These are phyloP conservation scores for Drosophila kohkoa DNA, from an alignment of 1,140 invertebrate species.

Conservation along the genomic window DNA sequence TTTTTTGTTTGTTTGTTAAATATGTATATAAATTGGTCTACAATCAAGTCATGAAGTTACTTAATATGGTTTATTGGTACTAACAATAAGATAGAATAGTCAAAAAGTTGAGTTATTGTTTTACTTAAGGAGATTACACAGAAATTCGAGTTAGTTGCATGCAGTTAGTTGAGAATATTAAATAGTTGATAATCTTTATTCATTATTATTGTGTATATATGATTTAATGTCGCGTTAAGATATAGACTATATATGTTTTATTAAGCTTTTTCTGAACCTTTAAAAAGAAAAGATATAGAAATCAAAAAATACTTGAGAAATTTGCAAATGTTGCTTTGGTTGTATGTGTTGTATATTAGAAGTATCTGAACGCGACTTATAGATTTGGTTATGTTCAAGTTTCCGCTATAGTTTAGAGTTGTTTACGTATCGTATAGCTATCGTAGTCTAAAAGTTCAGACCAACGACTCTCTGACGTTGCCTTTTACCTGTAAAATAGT, in stretches of 20 bases:
- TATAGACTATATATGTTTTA: not conserved
- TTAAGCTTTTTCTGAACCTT: not conserved
- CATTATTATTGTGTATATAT: constrained; percentile 14
- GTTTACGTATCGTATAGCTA: constrained; percentile 31
- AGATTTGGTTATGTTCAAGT: constrained; percentile 40
- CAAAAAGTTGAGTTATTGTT: constrained; percentile 29
- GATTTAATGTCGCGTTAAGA: constrained; percentile 31
- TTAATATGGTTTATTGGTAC: constrained; percentile 53
- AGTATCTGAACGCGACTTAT: constrained; percentile 16
- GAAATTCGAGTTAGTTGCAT: constrained; percentile 81
- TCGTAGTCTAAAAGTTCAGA: constrained; percentile 55
- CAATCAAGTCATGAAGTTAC: constrained; percentile 75
- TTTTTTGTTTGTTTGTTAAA: constrained; percentile 45
- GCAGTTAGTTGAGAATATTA: constrained; percentile 54
- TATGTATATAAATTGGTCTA: constrained; percentile 81
- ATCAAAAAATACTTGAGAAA: constrained; percentile 12
- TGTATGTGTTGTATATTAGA: constrained; percentile 6
- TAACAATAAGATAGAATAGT: constrained; percentile 54
- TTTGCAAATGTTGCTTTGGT: constrained; percentile 31
- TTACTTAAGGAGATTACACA: constrained; percentile 66
- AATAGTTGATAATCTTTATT: constrained; percentile 32
- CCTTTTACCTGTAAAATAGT: constrained; percentile 77
- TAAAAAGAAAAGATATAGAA: not conserved
- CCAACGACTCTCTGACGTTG: constrained; percentile 73
- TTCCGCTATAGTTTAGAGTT: constrained; percentile 37